A percentile compares a stretch with the other conserved stretches of the same genome.
Conservation (phyloP, 1,140 invertebrate genomes). For the Drosophila gunungcola region DNA sequence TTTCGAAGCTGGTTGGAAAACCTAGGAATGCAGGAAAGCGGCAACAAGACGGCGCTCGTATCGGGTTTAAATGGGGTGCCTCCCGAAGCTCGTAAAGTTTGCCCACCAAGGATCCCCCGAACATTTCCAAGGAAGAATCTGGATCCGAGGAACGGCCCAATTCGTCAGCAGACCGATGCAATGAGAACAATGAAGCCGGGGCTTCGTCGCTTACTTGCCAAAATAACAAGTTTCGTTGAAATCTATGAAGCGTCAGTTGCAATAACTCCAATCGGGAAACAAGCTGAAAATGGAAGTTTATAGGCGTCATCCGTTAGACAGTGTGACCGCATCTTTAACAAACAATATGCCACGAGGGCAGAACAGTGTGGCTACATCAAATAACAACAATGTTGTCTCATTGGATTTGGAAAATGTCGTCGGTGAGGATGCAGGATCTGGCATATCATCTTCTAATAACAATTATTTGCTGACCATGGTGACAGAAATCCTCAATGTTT, state of each 20-base stretch:
- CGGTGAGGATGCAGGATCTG: not conserved
- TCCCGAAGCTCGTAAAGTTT: not conserved
- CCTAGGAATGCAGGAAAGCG: not conserved
- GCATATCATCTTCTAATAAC: not conserved
- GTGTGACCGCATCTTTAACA: not conserved
- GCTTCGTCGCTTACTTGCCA: not conserved
- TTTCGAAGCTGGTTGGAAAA: not conserved
- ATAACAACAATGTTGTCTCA: not conserved
- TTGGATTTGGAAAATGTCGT: not conserved
- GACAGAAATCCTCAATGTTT: constrained; percentile 3
- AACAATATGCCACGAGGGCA: not conserved
- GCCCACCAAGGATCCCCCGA: not conserved
- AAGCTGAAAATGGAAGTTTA: not conserved
- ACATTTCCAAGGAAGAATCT: not conserved
- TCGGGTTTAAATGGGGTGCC: not conserved
- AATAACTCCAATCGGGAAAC: constrained; percentile 1
- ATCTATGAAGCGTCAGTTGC: not conserved
- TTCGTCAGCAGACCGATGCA: no score
- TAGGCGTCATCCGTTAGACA: not conserved
- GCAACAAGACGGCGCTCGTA: not conserved
- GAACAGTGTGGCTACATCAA: not conserved
- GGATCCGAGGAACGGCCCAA: not conserved
- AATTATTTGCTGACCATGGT: not conserved
- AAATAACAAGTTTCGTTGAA: not conserved
- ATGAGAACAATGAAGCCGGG: no score